Conservation (phyloP, 2,113 vertebrate species). For the Procavia capensis region DNA sequence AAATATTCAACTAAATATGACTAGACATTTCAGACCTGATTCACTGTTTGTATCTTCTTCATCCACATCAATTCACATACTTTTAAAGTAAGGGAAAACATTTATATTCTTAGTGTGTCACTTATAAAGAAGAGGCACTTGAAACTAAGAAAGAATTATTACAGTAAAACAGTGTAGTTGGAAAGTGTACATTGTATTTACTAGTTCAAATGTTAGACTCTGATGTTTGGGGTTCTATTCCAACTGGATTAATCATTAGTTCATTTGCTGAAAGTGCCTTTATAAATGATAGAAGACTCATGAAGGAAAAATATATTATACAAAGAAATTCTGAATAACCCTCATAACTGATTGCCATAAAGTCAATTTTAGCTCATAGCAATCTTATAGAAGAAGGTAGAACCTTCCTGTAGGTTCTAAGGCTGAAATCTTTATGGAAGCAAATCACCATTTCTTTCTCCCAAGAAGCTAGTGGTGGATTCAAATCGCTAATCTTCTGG, state of each 20-base stretch:
- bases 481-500: too few species aligned
- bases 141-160: not conserved
- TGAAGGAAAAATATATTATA: slow-evolving; percentile 52
- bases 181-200: not conserved
- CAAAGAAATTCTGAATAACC: not conserved
- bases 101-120: not conserved
- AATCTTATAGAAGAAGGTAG: too few species aligned
- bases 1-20: not conserved
- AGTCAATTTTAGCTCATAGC: too few species aligned
- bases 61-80: not conserved
- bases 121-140: not conserved
- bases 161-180: slow-evolving; percentile 48
- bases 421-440: too few species aligned
- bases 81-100: slow-evolving; percentile 36
- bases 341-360: not conserved
- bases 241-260: slow-evolving; percentile 70
- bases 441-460: too few species aligned
- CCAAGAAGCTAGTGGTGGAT: too few species aligned
- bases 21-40: not conserved
- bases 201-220: not conserved
- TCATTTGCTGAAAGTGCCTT: slow-evolving; percentile 55
- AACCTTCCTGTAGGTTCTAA: too few species aligned
- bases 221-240: slow-evolving; percentile 36
- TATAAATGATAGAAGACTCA: slow-evolving; percentile 57
- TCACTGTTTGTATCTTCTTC: not conserved